Evolutionary conservation across 2,113 vertebrate genomes (phyloP), one percentile per base, ranked within the genome.

Genomic region (Chloropsis hardwickii): DNA sequence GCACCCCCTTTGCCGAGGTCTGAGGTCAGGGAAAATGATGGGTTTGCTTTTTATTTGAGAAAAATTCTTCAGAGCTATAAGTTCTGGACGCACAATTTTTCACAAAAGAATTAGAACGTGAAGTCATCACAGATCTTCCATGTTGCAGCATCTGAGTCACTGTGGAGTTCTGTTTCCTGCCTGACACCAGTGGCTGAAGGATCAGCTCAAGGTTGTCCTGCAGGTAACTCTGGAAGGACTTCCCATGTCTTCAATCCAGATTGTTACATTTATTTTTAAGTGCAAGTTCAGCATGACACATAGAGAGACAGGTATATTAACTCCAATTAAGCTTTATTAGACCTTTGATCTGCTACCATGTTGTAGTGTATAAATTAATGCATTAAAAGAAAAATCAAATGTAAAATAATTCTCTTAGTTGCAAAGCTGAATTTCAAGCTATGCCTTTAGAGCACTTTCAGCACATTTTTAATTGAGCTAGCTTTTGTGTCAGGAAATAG

Each of bases 291-390:
- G 29, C 81, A 74, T 96, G 88, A 92, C 67, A 81, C 48, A 80
- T 4, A 73, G 50, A 81, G 42, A 92, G 44, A 77, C 56, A 56
- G 70, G 81, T 81, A 74, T 83, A 88, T 92, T 95, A 88, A 82
- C 40, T 83, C 11, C 50, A 94, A 89, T 94, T 94, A 94, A 94
- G 44, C 48, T 77, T 56, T 58, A 80, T 73, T 95, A 90, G 35
- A 70, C 86, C 85, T 96, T 94, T 97, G 82, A 94, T 95, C 66
- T 92, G 21, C 44, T 92, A 67, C 85, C 25, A 23, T 57, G 69
- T 66, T 89, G 72, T 57, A 88, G 51, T 86, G 24, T 45, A 29
- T 71, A 92, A 84, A 95, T 65, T 45, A 91, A 89, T 90, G 57
- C 53, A 88, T 90, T 60, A 47, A 62, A 79, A 83, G 77, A 89